Evolutionary conservation across 2,113 vertebrate genomes (phyloP).

Genomic region (Rhynchopsitta pachyrhyncha): DNA sequence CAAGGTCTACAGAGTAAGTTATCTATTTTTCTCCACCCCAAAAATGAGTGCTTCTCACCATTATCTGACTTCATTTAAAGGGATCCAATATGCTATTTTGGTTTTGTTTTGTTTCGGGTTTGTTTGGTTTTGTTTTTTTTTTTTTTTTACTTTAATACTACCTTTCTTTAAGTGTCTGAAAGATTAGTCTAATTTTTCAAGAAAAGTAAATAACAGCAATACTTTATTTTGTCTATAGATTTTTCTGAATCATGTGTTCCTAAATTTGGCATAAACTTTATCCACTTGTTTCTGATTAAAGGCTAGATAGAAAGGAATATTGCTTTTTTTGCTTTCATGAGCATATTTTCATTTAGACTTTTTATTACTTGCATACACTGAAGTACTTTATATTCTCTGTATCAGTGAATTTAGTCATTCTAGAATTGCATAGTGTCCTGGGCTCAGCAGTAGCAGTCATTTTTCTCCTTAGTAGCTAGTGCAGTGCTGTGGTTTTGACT

Average conservation of each 20-base stretch:
- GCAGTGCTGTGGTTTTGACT: too few relatives aligned
- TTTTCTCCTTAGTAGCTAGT: too few relatives aligned
- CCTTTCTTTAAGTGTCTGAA: not conserved
- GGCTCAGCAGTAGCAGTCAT: too few relatives aligned
- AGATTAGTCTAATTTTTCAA: not conserved
- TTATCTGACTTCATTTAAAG: not conserved
- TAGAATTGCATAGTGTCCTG: not conserved
- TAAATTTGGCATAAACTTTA: not conserved
- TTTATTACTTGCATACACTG: not conserved
- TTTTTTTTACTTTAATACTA: not conserved
- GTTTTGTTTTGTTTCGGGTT: not conserved
- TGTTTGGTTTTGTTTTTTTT: not conserved
- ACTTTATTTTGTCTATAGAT: not conserved
- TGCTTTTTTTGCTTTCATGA: accelerated
- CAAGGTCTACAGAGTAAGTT: not conserved
- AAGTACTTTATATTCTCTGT: not conserved
- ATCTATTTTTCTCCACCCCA: not conserved
- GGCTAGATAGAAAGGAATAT: not conserved
- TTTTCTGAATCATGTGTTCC: not conserved
- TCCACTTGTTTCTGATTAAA: not conserved
- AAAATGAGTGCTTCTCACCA: not conserved
- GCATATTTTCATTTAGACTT: not conserved
- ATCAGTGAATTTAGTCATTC: not conserved
- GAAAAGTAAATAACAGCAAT: not conserved
- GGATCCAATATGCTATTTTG: not conserved